Evolutionary conservation across 2,888 invertebrate species (phyloP).

Genomic region (Tetranychus piercei): DNA sequence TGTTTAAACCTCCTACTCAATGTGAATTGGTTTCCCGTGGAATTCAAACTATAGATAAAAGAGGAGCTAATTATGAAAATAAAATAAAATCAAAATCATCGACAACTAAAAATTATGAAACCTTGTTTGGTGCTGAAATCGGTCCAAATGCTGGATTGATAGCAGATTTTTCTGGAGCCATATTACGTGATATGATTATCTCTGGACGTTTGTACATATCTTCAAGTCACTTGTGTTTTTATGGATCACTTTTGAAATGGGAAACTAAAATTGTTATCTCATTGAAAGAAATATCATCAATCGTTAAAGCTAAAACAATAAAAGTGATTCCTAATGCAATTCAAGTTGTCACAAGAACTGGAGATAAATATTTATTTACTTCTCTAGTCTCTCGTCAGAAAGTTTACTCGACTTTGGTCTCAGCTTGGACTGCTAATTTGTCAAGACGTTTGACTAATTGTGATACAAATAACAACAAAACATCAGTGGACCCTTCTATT

Average conservation of each 20-base stretch:
- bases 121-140: background rate
- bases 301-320: constrained; percentile 84
- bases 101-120: background rate
- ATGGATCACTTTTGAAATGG: constrained; percentile 94
- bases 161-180: constrained; percentile 78
- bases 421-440: background rate
- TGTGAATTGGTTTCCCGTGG: too few relatives aligned
- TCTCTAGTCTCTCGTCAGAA: constrained; percentile 86
- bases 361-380: constrained; percentile 77
- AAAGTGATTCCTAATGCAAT: constrained; percentile 89
- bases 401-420: constrained; percentile 43
- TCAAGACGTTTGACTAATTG: background rate
- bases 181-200: constrained; percentile 83
- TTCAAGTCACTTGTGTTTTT: constrained; percentile 84
- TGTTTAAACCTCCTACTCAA: too few relatives aligned
- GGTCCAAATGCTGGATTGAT: constrained; percentile 15
- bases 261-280: constrained; percentile 66
- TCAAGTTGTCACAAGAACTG: constrained; percentile 51
- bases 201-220: constrained; percentile 90
- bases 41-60: too few relatives aligned
- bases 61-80: too few relatives aligned
- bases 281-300: constrained; percentile 75
- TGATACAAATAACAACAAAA: background rate
- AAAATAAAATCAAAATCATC: too few relatives aligned
- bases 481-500: background rate